These are phyloP conservation scores for Rhinophrynus dorsalis DNA, from an alignment of 2,797 vertebrate genomes.

Conservation along the genomic window DNA sequence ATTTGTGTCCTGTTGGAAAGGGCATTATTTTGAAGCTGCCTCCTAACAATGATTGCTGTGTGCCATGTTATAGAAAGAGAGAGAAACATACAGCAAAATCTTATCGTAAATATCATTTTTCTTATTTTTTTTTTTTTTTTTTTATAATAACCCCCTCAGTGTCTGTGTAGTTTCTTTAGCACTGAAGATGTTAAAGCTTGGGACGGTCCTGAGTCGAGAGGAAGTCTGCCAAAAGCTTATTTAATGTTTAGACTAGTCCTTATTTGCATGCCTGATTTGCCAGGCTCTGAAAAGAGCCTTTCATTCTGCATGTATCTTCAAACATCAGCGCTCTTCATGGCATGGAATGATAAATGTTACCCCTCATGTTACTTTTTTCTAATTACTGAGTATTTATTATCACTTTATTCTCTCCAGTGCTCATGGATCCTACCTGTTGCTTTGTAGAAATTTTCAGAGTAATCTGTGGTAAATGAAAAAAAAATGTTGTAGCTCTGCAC, in stretches of 20 bases:
- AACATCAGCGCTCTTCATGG: constrained; percentile 2
- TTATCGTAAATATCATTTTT: too few species aligned
- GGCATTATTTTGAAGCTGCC: constrained; percentile 24
- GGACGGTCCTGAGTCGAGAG: neutral
- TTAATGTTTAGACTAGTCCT: neutral
- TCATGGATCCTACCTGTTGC: neutral
- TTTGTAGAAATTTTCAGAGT: too few species aligned
- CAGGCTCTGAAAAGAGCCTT: constrained; percentile 6
- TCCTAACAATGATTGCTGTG: constrained; percentile 16
- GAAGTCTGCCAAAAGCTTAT: neutral
- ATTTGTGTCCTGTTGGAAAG: constrained; percentile 24
- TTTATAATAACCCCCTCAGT: neutral
- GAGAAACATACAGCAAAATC: too few species aligned
- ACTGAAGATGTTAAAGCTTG: constrained; percentile 23
- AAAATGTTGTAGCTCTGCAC: too few species aligned
- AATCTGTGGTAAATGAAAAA: too few species aligned
- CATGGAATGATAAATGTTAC: constrained; percentile 14
- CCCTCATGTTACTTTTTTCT: neutral
- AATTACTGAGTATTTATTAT: neutral
- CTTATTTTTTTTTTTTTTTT: neutral
- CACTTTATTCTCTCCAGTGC: neutral
- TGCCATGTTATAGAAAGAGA: constrained; percentile 2
- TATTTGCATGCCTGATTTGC: constrained; percentile 38
- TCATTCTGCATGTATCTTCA: constrained; percentile 24
- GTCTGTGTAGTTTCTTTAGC: neutral